Evolutionary conservation across 1,140 invertebrate species (phyloP), one percentile per base, ranked within the genome.

Genomic region (Panagrolaimus sp.): DNA sequence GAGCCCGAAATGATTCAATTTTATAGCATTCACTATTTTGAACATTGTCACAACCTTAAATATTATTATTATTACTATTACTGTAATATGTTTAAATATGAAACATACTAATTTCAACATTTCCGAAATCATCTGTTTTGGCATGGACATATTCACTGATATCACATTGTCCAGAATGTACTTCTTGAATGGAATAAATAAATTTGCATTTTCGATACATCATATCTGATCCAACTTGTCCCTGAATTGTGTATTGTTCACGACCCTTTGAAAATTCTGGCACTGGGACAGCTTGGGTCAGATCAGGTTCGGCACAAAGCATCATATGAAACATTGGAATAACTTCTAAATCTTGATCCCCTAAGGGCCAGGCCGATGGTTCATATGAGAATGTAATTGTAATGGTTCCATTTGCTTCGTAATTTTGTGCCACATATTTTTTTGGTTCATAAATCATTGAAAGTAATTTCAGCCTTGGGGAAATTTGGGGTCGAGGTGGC

Each of bases 241-340:
- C 70, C 28, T 63, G 65, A 10, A 81, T 58, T 17, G 79, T 81
- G 43, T 71, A 46, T 45, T 70, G 55, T 10, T 52, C 17, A 5
- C 24, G n/a, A 28, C 73, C 74, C 63, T 73, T 46, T 65, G 83
- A 80, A 72, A 81, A 81, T 58, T 76, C 71, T 7, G 79, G 74
- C 15, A 71, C 64, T 17, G 80, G 78, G 9, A 79, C 58, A 24
- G 69, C 75, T 62, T 72, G 58, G 12, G 63, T 67, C 12, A 78
- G 45, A 69, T 83, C 77, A 17, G 79, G 63, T 10, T 67, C 63
- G 6, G 63, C 66, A 65, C 79, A 81, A 26, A 47, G 67, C 4
- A 82, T 48, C 64, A 77, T 44, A 62, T 80, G 76, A 64, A 82
- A 82, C 24, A 77, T 63, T 44, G 78, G 78, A n/a, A 62, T 47